Conservation (phyloP, 2,888 invertebrate species). For the Podotricha telesiphe region DNA sequence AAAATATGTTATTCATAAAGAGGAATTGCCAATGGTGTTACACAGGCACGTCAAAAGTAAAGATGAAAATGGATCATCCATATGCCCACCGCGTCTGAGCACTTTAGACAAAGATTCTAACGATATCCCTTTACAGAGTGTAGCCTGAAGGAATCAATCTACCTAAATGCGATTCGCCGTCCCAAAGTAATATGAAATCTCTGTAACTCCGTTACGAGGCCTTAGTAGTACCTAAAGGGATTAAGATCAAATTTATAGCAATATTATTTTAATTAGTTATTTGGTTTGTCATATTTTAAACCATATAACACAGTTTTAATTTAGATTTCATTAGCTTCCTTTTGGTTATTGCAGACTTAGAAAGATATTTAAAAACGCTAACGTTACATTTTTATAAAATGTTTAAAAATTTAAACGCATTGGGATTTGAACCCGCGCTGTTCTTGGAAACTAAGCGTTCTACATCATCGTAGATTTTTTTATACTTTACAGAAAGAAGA, state of each 20-base stretch:
- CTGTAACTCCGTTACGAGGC: constrained; percentile 25
- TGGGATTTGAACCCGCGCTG: too few relatives aligned
- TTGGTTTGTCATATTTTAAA: not conserved
- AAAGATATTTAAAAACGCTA: too few relatives aligned
- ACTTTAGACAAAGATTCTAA: constrained; percentile 31
- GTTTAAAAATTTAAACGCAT: too few relatives aligned
- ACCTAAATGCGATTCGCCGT: constrained; percentile 27
- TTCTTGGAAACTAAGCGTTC: too few relatives aligned
- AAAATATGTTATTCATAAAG: not conserved
- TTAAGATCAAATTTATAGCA: constrained; percentile 7
- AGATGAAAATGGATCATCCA: constrained; percentile 19
- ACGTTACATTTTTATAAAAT: too few relatives aligned
- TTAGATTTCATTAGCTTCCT: too few relatives aligned
- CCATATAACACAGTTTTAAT: too few relatives aligned
- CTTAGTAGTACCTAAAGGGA: constrained; percentile 14
- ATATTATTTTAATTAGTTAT: not conserved
- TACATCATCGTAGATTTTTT: too few relatives aligned
- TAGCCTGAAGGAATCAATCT: constrained; percentile 34
- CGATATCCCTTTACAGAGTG: constrained; percentile 31
- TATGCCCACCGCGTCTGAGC: constrained; percentile 15
- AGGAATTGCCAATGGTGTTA: not conserved
- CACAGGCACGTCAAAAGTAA: constrained; percentile 2
- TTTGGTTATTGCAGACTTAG: too few relatives aligned
- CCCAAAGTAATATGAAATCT: constrained; percentile 31
- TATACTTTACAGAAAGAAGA: too few relatives aligned